Base-by-base conservation (phyloP, 2,797 vertebrate species). In the Dromococcyx pavoninus region DNA sequence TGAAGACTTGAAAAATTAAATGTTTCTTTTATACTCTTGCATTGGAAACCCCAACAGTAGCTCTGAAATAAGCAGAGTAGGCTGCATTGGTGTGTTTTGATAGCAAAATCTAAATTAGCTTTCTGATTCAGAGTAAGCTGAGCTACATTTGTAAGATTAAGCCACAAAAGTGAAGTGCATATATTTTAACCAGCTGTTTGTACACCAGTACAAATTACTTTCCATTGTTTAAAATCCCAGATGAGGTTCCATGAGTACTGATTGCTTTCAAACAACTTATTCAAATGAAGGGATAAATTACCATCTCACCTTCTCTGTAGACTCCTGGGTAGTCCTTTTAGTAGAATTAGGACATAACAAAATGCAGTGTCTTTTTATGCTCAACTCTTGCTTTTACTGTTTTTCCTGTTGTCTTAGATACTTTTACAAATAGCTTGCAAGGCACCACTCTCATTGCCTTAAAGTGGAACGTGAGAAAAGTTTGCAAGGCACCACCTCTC, bases 31-130 rank as follows among this genome's bases (percentile, higher is more conserved):
- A 61, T 61, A 69, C 8, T 43, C 6, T 23, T 86, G n/a, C 32
- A 22, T 2, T 77, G 62, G 50, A 84, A 88, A 88, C 28, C 15
- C 74, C 58, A 43, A 9, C 16, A 50, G 57, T 24, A 35, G 5
- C 51, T 88, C 24, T 77, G 65, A 43, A 65, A 50, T 24, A 76
- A 30, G 10, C 10, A 56, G 21, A 67, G 7, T 13, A 30, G 16
- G 66, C 51, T 73, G 14, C 33, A 3, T 5, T 67, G 19, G 1
- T 79, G 27, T 64, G 61, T 46, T 82, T 85, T 66, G 37, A 39
- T 15, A 92, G n/a, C 25, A 92, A 90, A 87, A 87, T 54, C 28
- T 73, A 25, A 62, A 74, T 66, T 76, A 50, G n/a, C 92, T 80
- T 86, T 74, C 46, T 58, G 16, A 13, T 80, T 94, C n/a, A 41